Evolutionary conservation across 2,888 invertebrate species (phyloP).

Genomic region (Caenorhabditis doughertyi): DNA sequence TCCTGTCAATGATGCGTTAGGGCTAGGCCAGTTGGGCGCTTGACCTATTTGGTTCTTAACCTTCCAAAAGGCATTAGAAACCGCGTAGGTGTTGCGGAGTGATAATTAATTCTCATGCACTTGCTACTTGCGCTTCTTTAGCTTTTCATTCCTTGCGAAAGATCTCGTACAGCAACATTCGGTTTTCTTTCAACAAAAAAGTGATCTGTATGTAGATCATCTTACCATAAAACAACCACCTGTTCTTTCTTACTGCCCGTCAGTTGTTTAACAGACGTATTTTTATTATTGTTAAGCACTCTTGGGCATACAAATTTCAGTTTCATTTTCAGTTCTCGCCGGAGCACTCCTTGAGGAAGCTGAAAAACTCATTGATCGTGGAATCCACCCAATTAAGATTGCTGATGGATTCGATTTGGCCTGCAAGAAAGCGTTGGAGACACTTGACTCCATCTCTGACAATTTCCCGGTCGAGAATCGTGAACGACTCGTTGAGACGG

Average conservation of each 20-base stretch:
- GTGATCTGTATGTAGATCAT: no score
- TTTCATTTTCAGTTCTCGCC: slow-evolving; percentile 86
- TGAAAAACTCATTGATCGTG: slow-evolving; percentile 92
- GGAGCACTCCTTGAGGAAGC: slow-evolving; percentile 97
- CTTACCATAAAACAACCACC: no score
- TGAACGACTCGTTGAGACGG: slow-evolving; percentile 93
- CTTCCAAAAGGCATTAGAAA: not conserved
- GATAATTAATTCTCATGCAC: not conserved
- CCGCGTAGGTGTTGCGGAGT: no score
- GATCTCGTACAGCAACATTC: no score
- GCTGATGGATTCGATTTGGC: slow-evolving; percentile 99
- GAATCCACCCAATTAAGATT: slow-evolving; percentile 98
- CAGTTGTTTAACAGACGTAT: slow-evolving; percentile 27
- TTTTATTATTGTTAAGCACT: no score
- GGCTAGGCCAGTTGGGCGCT: not conserved
- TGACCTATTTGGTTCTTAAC: slow-evolving; percentile 18
- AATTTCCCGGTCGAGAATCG: slow-evolving; percentile 91
- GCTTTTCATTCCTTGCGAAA: no score
- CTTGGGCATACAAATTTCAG: no score
- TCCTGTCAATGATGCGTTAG: not conserved
- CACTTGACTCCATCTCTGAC: slow-evolving; percentile 91
- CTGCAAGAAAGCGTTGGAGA: slow-evolving; percentile 87
- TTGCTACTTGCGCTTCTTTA: not conserved
- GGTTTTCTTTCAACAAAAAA: no score
- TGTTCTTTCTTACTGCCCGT: no score